A percentile compares a stretch with the other conserved stretches of the same genome.
These are phyloP conservation scores for Saturnia pavonia DNA, from an alignment of 2,888 invertebrate genomes.

Conservation along the genomic window DNA sequence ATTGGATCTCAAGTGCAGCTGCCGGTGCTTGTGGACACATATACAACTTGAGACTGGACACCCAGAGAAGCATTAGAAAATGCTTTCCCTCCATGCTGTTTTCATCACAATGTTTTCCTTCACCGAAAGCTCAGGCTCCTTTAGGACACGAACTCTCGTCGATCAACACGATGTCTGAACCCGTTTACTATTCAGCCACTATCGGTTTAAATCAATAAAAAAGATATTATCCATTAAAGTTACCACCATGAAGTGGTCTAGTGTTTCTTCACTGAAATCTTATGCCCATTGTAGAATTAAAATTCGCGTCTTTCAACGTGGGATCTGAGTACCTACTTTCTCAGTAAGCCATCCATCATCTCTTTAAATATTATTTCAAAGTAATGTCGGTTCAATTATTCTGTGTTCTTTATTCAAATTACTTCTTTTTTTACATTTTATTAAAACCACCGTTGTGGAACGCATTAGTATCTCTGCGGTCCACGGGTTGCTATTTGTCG, in stretches of 20 bases:
- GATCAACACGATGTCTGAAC: too few relatives aligned
- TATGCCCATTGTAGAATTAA: not conserved
- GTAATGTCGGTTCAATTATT: slow-evolving; percentile 7
- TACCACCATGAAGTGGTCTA: not conserved
- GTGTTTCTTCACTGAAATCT: not conserved
- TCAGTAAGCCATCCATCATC: not conserved
- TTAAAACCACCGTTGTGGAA: slow-evolving; percentile 18
- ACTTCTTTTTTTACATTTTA: not conserved
- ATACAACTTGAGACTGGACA: too few relatives aligned
- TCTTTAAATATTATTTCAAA: not conserved
- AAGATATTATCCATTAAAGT: not conserved
- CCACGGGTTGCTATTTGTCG: slow-evolving; percentile 42
- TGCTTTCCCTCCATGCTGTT: too few relatives aligned
- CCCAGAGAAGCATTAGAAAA: too few relatives aligned
- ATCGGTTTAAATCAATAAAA: too few relatives aligned
- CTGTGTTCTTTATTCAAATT: not conserved
- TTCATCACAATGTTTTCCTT: too few relatives aligned
- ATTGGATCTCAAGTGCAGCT: too few relatives aligned
- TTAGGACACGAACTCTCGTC: too few relatives aligned
- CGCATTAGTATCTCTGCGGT: slow-evolving; percentile 20
- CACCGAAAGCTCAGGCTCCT: too few relatives aligned
- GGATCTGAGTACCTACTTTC: not conserved
- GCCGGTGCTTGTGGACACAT: too few relatives aligned
- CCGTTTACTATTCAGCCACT: too few relatives aligned
- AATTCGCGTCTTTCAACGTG: not conserved